Percentiles rank a stretch among this genome's conserved stretches.
These are phyloP conservation scores for Tipula confusa DNA, from an alignment of 2,888 invertebrate species.

Conservation along the genomic window DNA sequence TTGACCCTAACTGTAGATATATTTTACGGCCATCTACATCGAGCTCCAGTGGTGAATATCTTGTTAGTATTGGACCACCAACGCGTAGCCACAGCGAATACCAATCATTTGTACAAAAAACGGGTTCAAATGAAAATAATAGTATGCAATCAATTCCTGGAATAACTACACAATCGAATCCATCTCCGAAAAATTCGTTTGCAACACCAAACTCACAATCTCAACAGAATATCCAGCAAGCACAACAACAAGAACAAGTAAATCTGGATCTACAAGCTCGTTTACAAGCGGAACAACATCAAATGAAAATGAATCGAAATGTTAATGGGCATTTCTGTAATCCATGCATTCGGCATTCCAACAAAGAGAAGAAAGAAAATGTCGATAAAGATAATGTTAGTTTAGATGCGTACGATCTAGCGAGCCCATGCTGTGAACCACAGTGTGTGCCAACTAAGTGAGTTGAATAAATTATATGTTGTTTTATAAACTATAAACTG, in stretches of 20 bases:
- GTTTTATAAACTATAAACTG: background rate
- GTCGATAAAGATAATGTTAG: conserved; percentile 61
- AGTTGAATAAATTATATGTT: background rate
- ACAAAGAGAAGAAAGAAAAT: conserved; percentile 48
- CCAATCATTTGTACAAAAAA: conserved; percentile 64
- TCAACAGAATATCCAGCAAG: conserved; percentile 42
- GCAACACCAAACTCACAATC: conserved; percentile 39
- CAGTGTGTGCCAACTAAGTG: conserved; percentile 70
- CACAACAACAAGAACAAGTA: conserved; percentile 26
- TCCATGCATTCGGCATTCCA: conserved; percentile 62
- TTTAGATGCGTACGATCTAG: conserved; percentile 79
- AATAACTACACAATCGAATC: conserved; percentile 40
- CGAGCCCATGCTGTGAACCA: conserved; percentile 81
- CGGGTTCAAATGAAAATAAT: conserved; percentile 48
- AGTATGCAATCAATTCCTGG: background rate
- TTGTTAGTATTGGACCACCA: conserved; percentile 66
- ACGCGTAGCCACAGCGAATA: conserved; percentile 60
- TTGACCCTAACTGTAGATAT: conserved; percentile 69
- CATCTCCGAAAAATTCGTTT: conserved; percentile 42
- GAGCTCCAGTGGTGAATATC: conserved; percentile 64
- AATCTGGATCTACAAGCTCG: conserved; percentile 33
- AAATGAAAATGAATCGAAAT: conserved; percentile 45
- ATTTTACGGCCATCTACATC: conserved; percentile 62
- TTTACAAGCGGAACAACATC: conserved; percentile 41
- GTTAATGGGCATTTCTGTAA: conserved; percentile 60